Percentiles rank a stretch among this genome's conserved stretches.
phyloP scores from a whole-genome alignment of 2,888 invertebrate genomes.

The Parasteatoda lunata region DNA sequence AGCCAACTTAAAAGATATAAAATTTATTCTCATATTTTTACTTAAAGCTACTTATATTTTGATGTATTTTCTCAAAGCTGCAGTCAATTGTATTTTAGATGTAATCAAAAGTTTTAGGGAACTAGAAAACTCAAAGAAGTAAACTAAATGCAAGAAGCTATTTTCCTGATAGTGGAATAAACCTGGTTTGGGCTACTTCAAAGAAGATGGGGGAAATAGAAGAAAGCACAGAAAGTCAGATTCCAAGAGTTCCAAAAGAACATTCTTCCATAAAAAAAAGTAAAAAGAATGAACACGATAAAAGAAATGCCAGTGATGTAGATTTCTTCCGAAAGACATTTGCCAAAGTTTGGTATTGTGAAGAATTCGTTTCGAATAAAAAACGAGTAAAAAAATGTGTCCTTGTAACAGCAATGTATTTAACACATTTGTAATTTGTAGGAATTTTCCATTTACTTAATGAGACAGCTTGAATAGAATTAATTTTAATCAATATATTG shows the following conservation, averaged over 20 bases:
- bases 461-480: too few relatives aligned
- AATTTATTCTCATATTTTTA: too few relatives aligned
- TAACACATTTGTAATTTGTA: too few relatives aligned
- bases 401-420: too few relatives aligned
- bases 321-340: not conserved
- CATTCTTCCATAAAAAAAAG: constrained; percentile 1
- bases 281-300: constrained; percentile 1
- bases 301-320: constrained; percentile 8
- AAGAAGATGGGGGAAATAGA: constrained; percentile 32
- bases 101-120: constrained; percentile 18
- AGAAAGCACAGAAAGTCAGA: constrained; percentile 25
- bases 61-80: too few relatives aligned
- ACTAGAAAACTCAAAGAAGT: constrained; percentile 19
- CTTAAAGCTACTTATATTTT: too few relatives aligned
- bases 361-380: not conserved
- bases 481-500: too few relatives aligned
- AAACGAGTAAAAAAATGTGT: too few relatives aligned
- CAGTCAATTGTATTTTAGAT: constrained; percentile 9
- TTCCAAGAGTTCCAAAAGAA: constrained; percentile 22
- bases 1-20: too few relatives aligned
- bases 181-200: constrained; percentile 36
- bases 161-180: constrained; percentile 27
- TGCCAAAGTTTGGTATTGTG: not conserved
- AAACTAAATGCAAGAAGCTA: constrained; percentile 20
- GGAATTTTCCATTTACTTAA: too few relatives aligned